Evolutionary conservation across 2,888 invertebrate species (phyloP).

Genomic region (Leistus spinibarbis): DNA sequence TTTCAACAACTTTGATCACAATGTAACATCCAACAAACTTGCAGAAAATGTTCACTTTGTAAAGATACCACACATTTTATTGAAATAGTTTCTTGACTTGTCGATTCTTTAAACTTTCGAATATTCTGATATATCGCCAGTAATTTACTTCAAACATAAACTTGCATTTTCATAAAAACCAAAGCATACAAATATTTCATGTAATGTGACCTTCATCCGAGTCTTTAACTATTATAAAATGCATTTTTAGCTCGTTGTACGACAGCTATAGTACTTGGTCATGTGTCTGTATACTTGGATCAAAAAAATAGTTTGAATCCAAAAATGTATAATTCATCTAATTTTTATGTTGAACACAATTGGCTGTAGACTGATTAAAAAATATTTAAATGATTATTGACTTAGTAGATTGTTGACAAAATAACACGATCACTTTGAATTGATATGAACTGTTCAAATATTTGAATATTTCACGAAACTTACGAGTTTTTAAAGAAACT

Average conservation of each 20-base stretch:
- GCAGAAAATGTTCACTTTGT: neutral
- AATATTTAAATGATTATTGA: too few species aligned
- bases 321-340: too few species aligned
- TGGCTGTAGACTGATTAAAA: neutral
- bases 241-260: too few species aligned
- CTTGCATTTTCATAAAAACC: too few species aligned
- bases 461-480: slow-evolving; percentile 16
- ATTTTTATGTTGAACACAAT: too few species aligned
- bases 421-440: neutral
- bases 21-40: neutral
- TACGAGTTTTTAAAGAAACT: slow-evolving; percentile 14
- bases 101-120: neutral
- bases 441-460: slow-evolving; percentile 12
- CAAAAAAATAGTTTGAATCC: too few species aligned
- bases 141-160: neutral
- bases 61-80: neutral
- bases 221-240: too few species aligned
- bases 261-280: too few species aligned
- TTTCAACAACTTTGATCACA: neutral
- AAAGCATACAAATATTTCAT: too few species aligned
- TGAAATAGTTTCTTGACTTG: neutral
- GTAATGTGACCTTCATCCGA: too few species aligned
- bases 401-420: too few species aligned
- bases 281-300: too few species aligned
- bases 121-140: neutral